Conservation (phyloP, 2,888 invertebrate species). For the Diarsia rubi region DNA sequence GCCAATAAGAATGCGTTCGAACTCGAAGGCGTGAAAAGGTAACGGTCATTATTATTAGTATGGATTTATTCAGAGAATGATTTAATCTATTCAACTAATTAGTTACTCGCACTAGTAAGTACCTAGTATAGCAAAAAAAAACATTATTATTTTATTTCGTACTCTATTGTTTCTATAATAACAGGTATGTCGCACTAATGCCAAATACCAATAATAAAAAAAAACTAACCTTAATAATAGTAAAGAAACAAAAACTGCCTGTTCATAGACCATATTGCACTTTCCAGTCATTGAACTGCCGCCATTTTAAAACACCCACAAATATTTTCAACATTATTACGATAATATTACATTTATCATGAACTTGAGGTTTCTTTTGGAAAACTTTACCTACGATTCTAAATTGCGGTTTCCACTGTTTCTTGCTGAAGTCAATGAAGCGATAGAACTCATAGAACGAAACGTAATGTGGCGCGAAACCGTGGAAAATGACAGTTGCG, state of each 20-base stretch:
- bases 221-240: conserved; percentile 19
- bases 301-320: conserved; percentile 29
- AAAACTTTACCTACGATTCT: conserved; percentile 64
- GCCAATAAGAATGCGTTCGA: neutral
- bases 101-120: no score
- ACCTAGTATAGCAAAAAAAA: neutral
- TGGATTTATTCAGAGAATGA: neutral
- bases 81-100: neutral
- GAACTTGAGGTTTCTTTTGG: conserved; percentile 79
- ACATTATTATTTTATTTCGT: neutral
- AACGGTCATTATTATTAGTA: neutral
- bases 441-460: conserved; percentile 56
- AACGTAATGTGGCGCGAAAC: conserved; percentile 65
- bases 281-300: conserved; percentile 50
- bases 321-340: conserved; percentile 44
- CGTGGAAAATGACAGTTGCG: conserved; percentile 69
- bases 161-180: conserved; percentile 17
- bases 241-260: conserved; percentile 40
- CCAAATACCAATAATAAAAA: conserved; percentile 44
- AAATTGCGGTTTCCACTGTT: conserved; percentile 69
- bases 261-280: conserved; percentile 39
- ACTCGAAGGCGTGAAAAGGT: neutral
- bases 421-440: conserved; percentile 51
- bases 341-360: conserved; percentile 65
- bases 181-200: conserved; percentile 26